phyloP scores from a whole-genome alignment of 1,140 invertebrate genomes.

The Ceratina calcarata region DNA sequence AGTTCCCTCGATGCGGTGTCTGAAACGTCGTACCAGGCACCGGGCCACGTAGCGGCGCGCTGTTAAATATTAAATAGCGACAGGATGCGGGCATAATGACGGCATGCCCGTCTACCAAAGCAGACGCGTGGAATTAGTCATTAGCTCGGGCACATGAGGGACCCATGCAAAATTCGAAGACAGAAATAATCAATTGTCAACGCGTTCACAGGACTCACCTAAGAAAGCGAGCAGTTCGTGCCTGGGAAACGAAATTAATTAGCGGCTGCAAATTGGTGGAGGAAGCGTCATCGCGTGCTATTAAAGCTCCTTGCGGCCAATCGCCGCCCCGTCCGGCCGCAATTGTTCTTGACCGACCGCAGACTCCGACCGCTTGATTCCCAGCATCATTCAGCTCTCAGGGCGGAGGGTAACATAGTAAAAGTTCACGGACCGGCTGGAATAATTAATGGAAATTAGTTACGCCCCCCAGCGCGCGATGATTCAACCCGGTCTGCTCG shows the following conservation, averaged over 20 bases:
- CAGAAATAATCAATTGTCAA: not conserved
- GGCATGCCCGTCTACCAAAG: not conserved
- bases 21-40: not conserved
- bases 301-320: slow-evolving; percentile 48
- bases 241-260: slow-evolving; percentile 45
- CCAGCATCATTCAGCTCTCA: not conserved
- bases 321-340: slow-evolving; percentile 12
- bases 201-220: not conserved
- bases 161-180: not conserved
- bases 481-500: not conserved
- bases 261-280: slow-evolving; percentile 36
- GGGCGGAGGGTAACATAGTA: not conserved
- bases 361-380: not conserved
- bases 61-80: slow-evolving; percentile 29
- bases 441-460: slow-evolving; percentile 49
- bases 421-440: slow-evolving; percentile 9
- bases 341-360: slow-evolving; percentile 42
- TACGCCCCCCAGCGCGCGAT: too few species aligned
- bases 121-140: slow-evolving; percentile 13
- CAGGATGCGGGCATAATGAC: slow-evolving; percentile 9
- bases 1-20: not conserved
- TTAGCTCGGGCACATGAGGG: not conserved
- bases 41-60: not conserved
- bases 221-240: not conserved
- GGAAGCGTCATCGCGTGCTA: not conserved